Evolutionary conservation across 53 echinoderm and acorn worm species (phyloP).

Genomic region (Stichopus horrens): DNA sequence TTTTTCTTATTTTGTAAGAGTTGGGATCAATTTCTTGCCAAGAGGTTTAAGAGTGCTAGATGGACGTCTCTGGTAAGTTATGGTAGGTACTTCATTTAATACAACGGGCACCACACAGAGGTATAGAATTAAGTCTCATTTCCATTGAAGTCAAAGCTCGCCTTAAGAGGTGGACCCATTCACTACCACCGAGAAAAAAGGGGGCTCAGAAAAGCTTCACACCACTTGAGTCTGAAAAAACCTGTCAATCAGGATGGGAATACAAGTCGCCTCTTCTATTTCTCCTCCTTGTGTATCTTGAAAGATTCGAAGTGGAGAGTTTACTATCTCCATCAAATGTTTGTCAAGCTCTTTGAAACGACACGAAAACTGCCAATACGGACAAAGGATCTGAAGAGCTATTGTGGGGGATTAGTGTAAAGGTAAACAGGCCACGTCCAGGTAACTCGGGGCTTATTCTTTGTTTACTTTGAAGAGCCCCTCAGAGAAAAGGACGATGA

Average conservation of each 20-base stretch:
- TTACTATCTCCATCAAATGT: conserved; percentile 22
- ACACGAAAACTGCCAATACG: conserved; percentile 34
- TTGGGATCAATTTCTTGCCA: neutral
- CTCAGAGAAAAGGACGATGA: neutral
- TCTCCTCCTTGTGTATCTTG: neutral
- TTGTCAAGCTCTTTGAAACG: conserved; percentile 20
- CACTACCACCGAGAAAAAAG: neutral
- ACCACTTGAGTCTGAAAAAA: neutral
- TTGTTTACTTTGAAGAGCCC: conserved; percentile 32
- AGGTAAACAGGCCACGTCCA: conserved; percentile 32
- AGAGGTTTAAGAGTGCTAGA: neutral
- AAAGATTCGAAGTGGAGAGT: conserved; percentile 29
- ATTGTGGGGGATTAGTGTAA: conserved; percentile 19
- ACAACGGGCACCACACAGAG: conserved; percentile 18
- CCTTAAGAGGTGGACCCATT: conserved; percentile 35
- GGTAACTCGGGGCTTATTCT: conserved; percentile 25
- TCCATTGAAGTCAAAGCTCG: conserved; percentile 11
- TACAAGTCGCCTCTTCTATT: conserved; percentile 17
- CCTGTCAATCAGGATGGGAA: conserved; percentile 2
- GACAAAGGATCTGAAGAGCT: conserved; percentile 21
- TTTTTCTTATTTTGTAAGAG: neutral
- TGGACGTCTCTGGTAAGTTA: neutral
- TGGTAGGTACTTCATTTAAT: conserved; percentile 28
- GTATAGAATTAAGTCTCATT: conserved; percentile 21
- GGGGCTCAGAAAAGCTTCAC: conserved; percentile 11